These are phyloP conservation scores for Epicauta chinensis DNA, from an alignment of 1,140 invertebrate genomes.

Conservation along the genomic window DNA sequence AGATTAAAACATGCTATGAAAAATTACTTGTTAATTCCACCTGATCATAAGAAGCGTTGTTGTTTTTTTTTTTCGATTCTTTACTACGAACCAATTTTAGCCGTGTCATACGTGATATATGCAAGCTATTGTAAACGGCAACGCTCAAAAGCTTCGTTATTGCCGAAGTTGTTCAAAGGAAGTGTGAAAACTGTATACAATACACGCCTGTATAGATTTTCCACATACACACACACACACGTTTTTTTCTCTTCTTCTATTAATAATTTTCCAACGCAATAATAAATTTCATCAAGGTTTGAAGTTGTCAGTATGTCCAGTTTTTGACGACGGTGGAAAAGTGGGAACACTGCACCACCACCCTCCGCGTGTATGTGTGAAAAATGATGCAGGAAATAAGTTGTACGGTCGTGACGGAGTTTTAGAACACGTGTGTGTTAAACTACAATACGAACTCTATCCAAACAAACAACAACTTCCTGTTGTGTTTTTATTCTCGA, in stretches of 20 bases:
- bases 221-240: slow-evolving; percentile 8
- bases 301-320: slow-evolving; percentile 14
- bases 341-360: no score
- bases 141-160: neutral
- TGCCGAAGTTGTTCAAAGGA: slow-evolving; percentile 2
- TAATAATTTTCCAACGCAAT: slow-evolving; percentile 12
- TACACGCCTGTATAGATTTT: slow-evolving; percentile 3
- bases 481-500: no score
- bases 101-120: slow-evolving; percentile 12
- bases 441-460: no score
- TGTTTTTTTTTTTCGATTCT: neutral
- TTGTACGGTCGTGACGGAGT: no score
- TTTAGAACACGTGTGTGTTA: no score
- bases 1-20: no score
- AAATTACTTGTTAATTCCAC: slow-evolving; percentile 3
- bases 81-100: slow-evolving; percentile 4
- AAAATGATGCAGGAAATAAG: slow-evolving; percentile 4
- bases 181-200: slow-evolving; percentile 4
- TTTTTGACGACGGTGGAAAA: neutral
- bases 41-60: neutral
- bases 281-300: slow-evolving; percentile 12
- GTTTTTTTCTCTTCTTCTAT: slow-evolving; percentile 9
- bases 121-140: slow-evolving; percentile 11
- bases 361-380: slow-evolving; percentile 4
- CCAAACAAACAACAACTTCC: no score